These are phyloP conservation scores for Redunca redunca DNA, from an alignment of 2,113 vertebrate genomes.

Conservation along the genomic window DNA sequence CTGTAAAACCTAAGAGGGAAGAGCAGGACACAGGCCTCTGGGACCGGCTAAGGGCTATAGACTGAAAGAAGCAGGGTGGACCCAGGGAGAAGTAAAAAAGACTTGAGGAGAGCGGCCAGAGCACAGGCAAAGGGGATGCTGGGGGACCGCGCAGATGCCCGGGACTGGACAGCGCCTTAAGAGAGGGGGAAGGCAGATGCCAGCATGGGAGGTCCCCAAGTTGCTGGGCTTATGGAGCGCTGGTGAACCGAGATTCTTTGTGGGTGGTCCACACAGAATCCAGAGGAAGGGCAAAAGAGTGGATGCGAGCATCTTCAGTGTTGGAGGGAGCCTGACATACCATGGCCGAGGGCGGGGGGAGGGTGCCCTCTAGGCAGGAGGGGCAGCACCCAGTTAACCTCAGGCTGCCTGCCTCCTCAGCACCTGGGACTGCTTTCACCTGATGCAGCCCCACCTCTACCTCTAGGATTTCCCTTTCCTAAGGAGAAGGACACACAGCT, in stretches of 20 bases:
- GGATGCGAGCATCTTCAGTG: not conserved
- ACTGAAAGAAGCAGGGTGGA: not conserved
- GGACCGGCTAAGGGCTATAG: not conserved
- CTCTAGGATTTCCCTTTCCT: too few relatives aligned
- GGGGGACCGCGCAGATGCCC: not conserved
- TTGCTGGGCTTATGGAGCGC: not conserved
- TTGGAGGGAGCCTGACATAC: too few relatives aligned
- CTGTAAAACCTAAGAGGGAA: not conserved
- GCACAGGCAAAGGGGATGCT: not conserved
- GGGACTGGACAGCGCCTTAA: not conserved
- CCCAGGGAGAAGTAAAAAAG: not conserved
- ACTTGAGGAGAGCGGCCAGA: not conserved
- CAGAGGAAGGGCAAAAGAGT: not conserved
- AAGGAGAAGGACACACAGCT: not conserved
- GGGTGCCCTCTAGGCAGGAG: not conserved
- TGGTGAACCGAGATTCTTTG: not conserved
- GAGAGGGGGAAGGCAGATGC: not conserved
- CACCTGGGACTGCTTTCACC: too few relatives aligned
- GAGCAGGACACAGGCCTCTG: not conserved
- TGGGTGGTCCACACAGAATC: not conserved
- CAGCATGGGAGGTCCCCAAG: not conserved
- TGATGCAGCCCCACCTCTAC: not conserved
- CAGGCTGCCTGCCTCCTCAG: accelerated
- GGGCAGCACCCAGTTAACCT: too few relatives aligned
- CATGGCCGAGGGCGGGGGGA: accelerated